Conservation (phyloP, 2,888 invertebrate species). For the Ennomos fuscantarius region DNA sequence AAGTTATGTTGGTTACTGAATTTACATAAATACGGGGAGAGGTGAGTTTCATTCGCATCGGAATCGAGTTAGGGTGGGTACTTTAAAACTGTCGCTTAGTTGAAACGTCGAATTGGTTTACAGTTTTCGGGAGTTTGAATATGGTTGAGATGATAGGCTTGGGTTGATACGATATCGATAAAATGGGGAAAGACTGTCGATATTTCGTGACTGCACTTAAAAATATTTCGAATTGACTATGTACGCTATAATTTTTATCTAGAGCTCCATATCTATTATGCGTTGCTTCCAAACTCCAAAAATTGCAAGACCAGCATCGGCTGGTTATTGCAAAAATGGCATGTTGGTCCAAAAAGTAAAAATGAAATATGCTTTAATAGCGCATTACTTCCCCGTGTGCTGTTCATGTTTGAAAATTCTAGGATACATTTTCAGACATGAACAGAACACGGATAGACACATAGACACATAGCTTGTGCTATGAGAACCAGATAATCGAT, state of each 20-base stretch:
- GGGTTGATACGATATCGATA: not conserved
- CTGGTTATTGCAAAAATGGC: too few relatives aligned
- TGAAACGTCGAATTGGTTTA: conserved; percentile 82
- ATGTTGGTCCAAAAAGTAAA: too few relatives aligned
- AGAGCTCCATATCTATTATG: conserved; percentile 43
- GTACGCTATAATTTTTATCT: not conserved
- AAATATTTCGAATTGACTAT: conserved; percentile 1
- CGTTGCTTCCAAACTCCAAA: too few relatives aligned
- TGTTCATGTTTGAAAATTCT: too few relatives aligned
- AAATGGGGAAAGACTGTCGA: too few relatives aligned
- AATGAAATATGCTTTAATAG: too few relatives aligned
- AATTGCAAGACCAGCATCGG: too few relatives aligned
- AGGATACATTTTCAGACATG: too few relatives aligned
- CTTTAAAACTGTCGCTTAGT: conserved; percentile 84
- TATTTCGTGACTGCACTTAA: not conserved
- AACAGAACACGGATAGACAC: too few relatives aligned
- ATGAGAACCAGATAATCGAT: too few relatives aligned
- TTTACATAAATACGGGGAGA: conserved; percentile 81
- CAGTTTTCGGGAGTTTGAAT: conserved; percentile 69
- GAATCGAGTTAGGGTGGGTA: conserved; percentile 80
- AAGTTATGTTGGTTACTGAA: conserved; percentile 62
- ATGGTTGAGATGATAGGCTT: conserved; percentile 44
- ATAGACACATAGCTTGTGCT: too few relatives aligned
- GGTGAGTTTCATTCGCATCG: conserved; percentile 71
- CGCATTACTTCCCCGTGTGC: too few relatives aligned